A percentile compares a stretch with the other conserved stretches of the same genome.
phyloP scores from a whole-genome alignment of 2,888 invertebrate genomes.

The Dicranocentrus wangi region DNA sequence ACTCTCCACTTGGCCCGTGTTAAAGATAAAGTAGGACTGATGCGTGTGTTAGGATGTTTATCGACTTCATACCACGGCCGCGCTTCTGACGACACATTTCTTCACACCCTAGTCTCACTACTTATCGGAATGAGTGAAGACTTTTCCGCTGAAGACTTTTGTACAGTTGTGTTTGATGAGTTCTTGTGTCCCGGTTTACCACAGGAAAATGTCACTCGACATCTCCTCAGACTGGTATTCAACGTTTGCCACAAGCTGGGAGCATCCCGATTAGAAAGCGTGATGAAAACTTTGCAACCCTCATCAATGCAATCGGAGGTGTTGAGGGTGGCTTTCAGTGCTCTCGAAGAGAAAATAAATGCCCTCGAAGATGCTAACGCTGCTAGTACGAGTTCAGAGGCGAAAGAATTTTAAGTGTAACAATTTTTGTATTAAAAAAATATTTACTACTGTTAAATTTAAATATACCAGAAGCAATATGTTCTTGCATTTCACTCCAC shows the following conservation, averaged over 20 bases:
- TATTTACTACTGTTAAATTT: too few species aligned
- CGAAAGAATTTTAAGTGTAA: too few species aligned
- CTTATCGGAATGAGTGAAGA: conserved; percentile 93
- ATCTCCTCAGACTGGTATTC: conserved; percentile 92
- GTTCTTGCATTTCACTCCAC: too few species aligned
- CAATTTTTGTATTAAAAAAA: too few species aligned
- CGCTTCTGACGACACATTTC: conserved; percentile 94
- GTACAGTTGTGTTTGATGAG: conserved; percentile 95
- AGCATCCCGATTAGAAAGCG: conserved; percentile 83
- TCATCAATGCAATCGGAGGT: conserved; percentile 74
- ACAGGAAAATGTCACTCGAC: conserved; percentile 92
- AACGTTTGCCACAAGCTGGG: conserved; percentile 91
- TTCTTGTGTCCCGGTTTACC: conserved; percentile 93
- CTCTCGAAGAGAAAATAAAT: conserved; percentile 70
- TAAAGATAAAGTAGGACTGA: conserved; percentile 85
- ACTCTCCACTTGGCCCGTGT: conserved; percentile 89
- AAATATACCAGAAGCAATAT: too few species aligned
- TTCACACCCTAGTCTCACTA: conserved; percentile 90
- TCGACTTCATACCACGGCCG: conserved; percentile 93
- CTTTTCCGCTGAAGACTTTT: conserved; percentile 94
- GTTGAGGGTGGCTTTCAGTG: conserved; percentile 63
- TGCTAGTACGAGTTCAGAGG: background rate
- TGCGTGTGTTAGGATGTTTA: conserved; percentile 90
- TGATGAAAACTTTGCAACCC: conserved; percentile 86
- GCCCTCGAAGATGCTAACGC: conserved; percentile 53